Percentiles rank a stretch among this genome's conserved stretches.
phyloP scores from a whole-genome alignment of 2,797 vertebrate species.

The Acomys russatus region DNA sequence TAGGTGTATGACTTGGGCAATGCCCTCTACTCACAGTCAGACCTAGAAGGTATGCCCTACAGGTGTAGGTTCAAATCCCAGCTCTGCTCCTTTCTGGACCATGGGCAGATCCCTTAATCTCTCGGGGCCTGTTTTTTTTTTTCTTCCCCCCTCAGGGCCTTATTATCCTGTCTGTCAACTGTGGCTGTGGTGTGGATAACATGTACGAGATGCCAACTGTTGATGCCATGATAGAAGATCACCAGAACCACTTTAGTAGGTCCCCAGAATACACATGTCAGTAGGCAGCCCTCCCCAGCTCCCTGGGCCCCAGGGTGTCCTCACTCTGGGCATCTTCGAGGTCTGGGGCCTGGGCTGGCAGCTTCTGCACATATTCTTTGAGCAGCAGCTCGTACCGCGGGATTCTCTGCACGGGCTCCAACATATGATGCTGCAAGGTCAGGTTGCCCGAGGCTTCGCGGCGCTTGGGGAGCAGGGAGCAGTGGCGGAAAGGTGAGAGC shows the following conservation, averaged over 20 bases:
- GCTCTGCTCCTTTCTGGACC: background rate
- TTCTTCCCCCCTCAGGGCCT: too few species aligned
- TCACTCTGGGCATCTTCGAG: slow-evolving; percentile 89
- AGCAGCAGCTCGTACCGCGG: slow-evolving; percentile 95
- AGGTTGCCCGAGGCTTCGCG: slow-evolving; percentile 90
- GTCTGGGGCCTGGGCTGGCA: slow-evolving; percentile 90
- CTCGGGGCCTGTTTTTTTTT: slow-evolving; percentile 45
- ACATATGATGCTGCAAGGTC: slow-evolving; percentile 90
- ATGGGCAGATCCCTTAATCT: background rate
- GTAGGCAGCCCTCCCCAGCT: background rate
- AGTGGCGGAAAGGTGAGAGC: background rate
- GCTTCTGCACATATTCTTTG: slow-evolving; percentile 92
- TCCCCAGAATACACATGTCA: background rate
- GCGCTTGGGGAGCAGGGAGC: slow-evolving; percentile 84
- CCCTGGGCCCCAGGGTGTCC: background rate
- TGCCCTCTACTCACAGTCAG: background rate
- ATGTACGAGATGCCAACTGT: background rate
- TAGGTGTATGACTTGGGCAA: background rate
- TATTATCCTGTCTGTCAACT: background rate
- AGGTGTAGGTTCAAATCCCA: slow-evolving; percentile 8
- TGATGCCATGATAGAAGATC: background rate
- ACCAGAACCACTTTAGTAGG: background rate
- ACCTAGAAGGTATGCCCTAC: background rate
- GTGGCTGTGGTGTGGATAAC: background rate
- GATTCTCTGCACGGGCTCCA: slow-evolving; percentile 92